Evolutionary conservation across 2,113 vertebrate genomes (phyloP).

Genomic region (Trogon melanurus): DNA sequence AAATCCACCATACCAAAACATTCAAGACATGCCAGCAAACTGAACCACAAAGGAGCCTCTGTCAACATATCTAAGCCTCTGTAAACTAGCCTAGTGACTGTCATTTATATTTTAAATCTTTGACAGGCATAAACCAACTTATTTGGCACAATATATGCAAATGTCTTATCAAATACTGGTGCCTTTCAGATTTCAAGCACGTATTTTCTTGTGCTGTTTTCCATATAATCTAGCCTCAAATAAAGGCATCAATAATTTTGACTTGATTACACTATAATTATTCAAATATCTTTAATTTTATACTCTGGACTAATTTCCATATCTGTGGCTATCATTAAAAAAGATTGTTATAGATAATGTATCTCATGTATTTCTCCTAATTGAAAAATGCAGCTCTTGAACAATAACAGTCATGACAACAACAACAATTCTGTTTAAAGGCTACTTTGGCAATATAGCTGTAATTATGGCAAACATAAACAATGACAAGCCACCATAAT

Average conservation of each 20-base stretch:
- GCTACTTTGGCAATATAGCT: not conserved
- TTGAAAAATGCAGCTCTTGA: slow-evolving; percentile 70
- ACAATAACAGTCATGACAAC: slow-evolving; percentile 55
- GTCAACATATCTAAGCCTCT: not conserved
- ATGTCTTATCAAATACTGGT: slow-evolving; percentile 42
- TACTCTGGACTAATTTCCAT: slow-evolving; percentile 73
- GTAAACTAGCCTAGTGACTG: not conserved
- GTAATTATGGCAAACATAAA: slow-evolving; percentile 36
- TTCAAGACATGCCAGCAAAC: not conserved
- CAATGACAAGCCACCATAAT: not conserved
- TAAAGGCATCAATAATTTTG: slow-evolving; percentile 77
- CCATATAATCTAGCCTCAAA: slow-evolving; percentile 68
- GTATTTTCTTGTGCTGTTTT: slow-evolving; percentile 67
- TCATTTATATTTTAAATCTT: not conserved
- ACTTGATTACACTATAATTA: slow-evolving; percentile 82
- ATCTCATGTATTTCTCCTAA: slow-evolving; percentile 68
- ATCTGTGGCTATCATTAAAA: slow-evolving; percentile 71
- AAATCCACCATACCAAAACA: not conserved
- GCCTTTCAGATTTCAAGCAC: slow-evolving; percentile 70
- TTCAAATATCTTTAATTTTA: slow-evolving; percentile 80
- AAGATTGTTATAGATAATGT: slow-evolving; percentile 71
- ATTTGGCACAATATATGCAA: slow-evolving; percentile 22
- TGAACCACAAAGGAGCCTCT: not conserved
- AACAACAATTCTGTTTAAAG: slow-evolving; percentile 50
- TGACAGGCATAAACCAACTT: not conserved